Base-by-base conservation (phyloP, 2,888 invertebrate species). In the Furcula furcula region DNA sequence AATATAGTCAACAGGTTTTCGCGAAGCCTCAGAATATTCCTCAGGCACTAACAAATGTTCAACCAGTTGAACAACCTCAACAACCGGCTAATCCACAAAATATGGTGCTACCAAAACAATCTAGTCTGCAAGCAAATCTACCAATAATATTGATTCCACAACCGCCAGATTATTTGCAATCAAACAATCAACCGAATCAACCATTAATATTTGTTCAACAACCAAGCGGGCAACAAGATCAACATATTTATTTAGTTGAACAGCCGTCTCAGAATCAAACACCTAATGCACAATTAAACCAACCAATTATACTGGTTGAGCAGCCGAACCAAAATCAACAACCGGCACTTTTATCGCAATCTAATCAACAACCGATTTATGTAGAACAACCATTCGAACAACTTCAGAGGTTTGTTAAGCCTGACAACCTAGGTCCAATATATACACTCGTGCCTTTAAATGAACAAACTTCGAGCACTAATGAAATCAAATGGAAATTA, bases 371-470 rank as follows among this genome's bases (percentile, higher is more conserved):
- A n/a, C 34, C 20, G 3, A 19, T 21, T 6, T 36, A 22, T 20
- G 7, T 20, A 13, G 33, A 33, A 22, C 31, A 31, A 22, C 29
- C 34, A 16, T 31, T 6, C 3, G 32, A 41, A 30, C 30, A 34
- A 4, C 25, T 45, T 19, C 41, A 46, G 18, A 51, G 30, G n/a
- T n/a, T n/a, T n/a, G n/a, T n/a, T 32, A 46, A 51, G 19, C 49
- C 53, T 37, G 49, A 32, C 13, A 54, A 47, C 27, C 45, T 38
- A 30, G 33, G 9, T 20, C n/a, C n/a, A 2, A 9, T 20, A n/a
- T 68, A 62, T 35, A 55, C 65, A 0, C 33, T 72, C 9, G 52
- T 70, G 23, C 76, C 76, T 9, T 7, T 64, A 14, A 64, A 54
- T 43, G 37, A 34, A 6, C 45, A 38, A 21, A 46, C 31, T 21